Evolutionary conservation across 2,888 invertebrate species (phyloP).

Genomic region (Ditula angustiorana): DNA sequence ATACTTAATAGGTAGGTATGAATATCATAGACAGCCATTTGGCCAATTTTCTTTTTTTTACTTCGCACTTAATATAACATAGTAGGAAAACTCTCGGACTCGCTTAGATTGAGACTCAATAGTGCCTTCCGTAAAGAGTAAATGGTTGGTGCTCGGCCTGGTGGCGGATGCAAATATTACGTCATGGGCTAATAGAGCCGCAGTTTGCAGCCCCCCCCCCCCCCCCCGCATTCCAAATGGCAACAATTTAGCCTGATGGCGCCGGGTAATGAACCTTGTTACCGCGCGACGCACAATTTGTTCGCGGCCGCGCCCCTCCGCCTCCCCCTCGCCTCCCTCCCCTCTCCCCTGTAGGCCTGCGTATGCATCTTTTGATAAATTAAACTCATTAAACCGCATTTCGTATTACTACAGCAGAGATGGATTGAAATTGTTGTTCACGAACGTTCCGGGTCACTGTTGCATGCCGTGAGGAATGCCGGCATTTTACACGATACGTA

Average conservation of each 20-base stretch:
- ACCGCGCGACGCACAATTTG: slow-evolving; percentile 20
- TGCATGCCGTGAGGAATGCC: neutral
- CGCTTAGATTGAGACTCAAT: too few relatives aligned
- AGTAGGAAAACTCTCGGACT: too few relatives aligned
- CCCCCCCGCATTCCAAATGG: slow-evolving; percentile 10
- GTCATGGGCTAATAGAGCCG: neutral
- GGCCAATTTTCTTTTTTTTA: too few relatives aligned
- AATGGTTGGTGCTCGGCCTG: too few relatives aligned
- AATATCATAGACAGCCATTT: too few relatives aligned
- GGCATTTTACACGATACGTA: neutral
- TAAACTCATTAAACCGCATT: slow-evolving; percentile 10
- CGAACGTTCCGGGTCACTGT: neutral
- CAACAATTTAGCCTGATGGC: slow-evolving; percentile 21
- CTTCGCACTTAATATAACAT: too few relatives aligned
- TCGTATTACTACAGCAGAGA: neutral
- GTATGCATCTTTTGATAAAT: slow-evolving; percentile 22
- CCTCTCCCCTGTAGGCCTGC: neutral
- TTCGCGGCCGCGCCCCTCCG: neutral
- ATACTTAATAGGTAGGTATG: too few relatives aligned
- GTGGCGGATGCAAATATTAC: neutral
- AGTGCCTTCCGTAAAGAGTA: too few relatives aligned
- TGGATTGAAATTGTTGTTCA: neutral
- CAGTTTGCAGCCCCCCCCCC: neutral
- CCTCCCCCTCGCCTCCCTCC: too few relatives aligned
- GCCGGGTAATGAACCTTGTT: slow-evolving; percentile 24